A percentile compares a stretch with the other conserved stretches of the same genome.
Conservation (phyloP, 2,888 invertebrate species). For the Entomobrya multifasciata region DNA sequence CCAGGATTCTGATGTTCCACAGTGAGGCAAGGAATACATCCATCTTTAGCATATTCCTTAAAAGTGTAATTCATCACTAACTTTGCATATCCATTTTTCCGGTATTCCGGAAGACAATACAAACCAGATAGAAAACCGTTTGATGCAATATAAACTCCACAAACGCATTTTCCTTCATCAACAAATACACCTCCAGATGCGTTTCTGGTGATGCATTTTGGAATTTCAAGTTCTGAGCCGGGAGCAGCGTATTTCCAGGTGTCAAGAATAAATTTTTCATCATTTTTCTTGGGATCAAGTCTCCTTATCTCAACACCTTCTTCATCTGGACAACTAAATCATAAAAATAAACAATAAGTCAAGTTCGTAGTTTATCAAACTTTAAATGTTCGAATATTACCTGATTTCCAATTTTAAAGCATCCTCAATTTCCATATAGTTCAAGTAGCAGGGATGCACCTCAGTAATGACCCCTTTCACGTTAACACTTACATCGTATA, state of each 20-base stretch:
- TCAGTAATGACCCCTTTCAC: conserved; percentile 40
- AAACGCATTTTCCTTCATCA: neutral
- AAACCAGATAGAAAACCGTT: neutral
- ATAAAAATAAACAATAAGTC: neutral
- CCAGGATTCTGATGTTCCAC: neutral
- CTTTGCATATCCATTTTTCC: neutral
- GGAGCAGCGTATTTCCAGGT: neutral
- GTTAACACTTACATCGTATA: conserved; percentile 46
- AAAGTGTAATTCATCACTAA: neutral
- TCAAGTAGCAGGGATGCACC: neutral
- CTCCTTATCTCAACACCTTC: neutral
- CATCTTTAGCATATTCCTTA: neutral
- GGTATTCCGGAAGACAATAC: neutral
- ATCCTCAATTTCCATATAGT: conserved; percentile 1
- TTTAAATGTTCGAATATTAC: no score
- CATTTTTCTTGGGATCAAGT: neutral
- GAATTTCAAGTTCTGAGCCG: neutral
- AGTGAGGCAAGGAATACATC: neutral
- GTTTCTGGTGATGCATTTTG: neutral
- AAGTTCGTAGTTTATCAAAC: no score
- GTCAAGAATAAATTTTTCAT: neutral
- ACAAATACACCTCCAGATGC: neutral
- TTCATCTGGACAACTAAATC: neutral
- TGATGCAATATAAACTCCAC: neutral
- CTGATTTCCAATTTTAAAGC: neutral